phyloP scores from a whole-genome alignment of 2,888 invertebrate genomes.

The Parnassius mnemosyne region DNA sequence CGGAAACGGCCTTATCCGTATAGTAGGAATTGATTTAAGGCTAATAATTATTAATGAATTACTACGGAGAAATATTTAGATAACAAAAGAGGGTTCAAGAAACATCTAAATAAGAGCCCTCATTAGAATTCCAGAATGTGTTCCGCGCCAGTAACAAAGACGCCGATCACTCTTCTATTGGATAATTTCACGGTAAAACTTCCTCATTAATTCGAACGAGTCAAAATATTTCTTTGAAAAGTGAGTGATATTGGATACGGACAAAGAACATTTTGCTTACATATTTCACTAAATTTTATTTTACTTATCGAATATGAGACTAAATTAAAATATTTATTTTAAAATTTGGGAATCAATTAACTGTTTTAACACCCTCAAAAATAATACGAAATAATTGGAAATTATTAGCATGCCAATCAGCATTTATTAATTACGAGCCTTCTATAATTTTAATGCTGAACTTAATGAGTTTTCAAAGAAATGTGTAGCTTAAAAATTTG shows the following conservation, averaged over 20 bases:
- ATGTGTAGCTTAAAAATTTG: too few relatives aligned
- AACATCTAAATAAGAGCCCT: constrained; percentile 31
- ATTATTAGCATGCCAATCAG: too few relatives aligned
- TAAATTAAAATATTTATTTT: too few relatives aligned
- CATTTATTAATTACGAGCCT: too few relatives aligned
- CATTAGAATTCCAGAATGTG: constrained; percentile 40
- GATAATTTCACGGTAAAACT: constrained; percentile 37
- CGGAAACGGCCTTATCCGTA: constrained; percentile 26
- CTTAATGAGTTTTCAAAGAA: too few relatives aligned
- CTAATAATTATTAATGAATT: constrained; percentile 26
- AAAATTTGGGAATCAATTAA: too few relatives aligned
- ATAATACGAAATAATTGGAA: too few relatives aligned
- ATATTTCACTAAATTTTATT: neutral
- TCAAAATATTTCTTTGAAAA: constrained; percentile 41
- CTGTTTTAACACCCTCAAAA: too few relatives aligned
- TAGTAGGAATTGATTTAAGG: constrained; percentile 21
- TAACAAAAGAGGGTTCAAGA: constrained; percentile 30
- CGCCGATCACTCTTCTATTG: constrained; percentile 32
- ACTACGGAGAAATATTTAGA: constrained; percentile 22
- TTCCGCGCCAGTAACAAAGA: constrained; percentile 39
- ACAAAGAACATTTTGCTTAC: neutral
- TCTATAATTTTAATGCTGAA: too few relatives aligned
- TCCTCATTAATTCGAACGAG: constrained; percentile 36
- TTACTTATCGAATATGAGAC: too few relatives aligned
- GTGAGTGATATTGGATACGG: constrained; percentile 30